A percentile compares a stretch with the other conserved stretches of the same genome.
phyloP scores from a whole-genome alignment of 2,888 invertebrate genomes.

The Teleogryllus oceanicus region DNA sequence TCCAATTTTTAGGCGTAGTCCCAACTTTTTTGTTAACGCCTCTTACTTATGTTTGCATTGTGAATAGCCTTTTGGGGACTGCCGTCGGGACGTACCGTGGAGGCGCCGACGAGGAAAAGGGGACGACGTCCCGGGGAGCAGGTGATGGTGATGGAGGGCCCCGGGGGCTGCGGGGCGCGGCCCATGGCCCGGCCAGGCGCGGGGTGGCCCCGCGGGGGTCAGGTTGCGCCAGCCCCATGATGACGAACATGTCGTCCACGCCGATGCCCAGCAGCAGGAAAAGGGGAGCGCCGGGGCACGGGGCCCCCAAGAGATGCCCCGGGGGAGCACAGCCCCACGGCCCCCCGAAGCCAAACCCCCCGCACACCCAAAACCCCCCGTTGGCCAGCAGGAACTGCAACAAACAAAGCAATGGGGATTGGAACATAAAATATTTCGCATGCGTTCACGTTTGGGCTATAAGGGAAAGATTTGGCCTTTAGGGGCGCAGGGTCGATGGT shows the following conservation, averaged over 20 bases:
- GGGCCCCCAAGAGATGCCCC: conserved; percentile 71
- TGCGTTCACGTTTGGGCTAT: too few relatives aligned
- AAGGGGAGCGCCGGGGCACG: conserved; percentile 79
- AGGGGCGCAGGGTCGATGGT: too few relatives aligned
- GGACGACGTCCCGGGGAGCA: conserved; percentile 76
- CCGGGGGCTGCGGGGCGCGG: conserved; percentile 71
- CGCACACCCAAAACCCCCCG: conserved; percentile 66
- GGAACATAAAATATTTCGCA: too few relatives aligned
- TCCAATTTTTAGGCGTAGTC: too few relatives aligned
- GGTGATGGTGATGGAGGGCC: conserved; percentile 79
- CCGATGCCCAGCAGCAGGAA: conserved; percentile 72
- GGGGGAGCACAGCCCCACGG: conserved; percentile 68
- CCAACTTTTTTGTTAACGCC: too few relatives aligned
- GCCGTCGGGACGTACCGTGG: conserved; percentile 63
- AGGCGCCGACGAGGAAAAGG: conserved; percentile 74
- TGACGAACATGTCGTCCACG: conserved; percentile 83
- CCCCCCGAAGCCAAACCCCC: conserved; percentile 70
- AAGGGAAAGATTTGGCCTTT: too few relatives aligned
- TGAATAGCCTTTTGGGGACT: too few relatives aligned
- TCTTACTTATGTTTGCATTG: too few relatives aligned
- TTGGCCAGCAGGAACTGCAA: conserved; percentile 61
- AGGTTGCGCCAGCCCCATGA: conserved; percentile 70
- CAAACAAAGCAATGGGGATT: neutral
- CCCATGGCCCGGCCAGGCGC: conserved; percentile 61
- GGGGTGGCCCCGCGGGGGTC: conserved; percentile 54